Percentiles rank a stretch among this genome's conserved stretches.
Evolutionary conservation across 2,797 vertebrate genomes (phyloP).

Genomic region (Acomys russatus): DNA sequence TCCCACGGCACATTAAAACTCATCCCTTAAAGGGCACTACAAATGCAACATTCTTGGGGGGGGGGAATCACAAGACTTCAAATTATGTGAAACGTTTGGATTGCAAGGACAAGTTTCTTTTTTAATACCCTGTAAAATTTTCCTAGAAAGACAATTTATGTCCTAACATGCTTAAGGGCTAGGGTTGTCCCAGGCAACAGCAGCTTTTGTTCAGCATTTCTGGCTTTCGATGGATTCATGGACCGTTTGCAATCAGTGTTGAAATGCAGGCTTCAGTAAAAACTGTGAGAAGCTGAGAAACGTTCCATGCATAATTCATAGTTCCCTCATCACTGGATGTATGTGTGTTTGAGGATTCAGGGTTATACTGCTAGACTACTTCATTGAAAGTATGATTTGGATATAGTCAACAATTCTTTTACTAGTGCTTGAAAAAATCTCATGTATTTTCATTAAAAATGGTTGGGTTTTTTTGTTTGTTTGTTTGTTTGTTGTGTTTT

Average conservation of each 20-base stretch:
- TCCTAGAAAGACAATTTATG: slow-evolving; percentile 83
- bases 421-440: neutral
- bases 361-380: slow-evolving; percentile 67
- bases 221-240: slow-evolving; percentile 81
- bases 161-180: slow-evolving; percentile 77
- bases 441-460: slow-evolving; percentile 34
- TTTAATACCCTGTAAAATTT: slow-evolving; percentile 75
- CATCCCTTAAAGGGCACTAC: slow-evolving; percentile 59
- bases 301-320: slow-evolving; percentile 85
- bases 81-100: slow-evolving; percentile 80
- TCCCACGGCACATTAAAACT: slow-evolving; percentile 72
- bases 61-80: slow-evolving; percentile 70
- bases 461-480: neutral
- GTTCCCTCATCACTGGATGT: slow-evolving; percentile 68
- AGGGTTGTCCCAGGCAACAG: slow-evolving; percentile 79
- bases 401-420: slow-evolving; percentile 62
- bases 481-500: neutral
- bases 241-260: slow-evolving; percentile 82
- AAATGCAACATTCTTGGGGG: slow-evolving; percentile 68
- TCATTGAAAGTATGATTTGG: slow-evolving; percentile 61
- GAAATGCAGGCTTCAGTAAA: slow-evolving; percentile 84
- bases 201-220: slow-evolving; percentile 80
- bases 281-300: slow-evolving; percentile 85
- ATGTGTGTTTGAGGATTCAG: slow-evolving; percentile 65
- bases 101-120: slow-evolving; percentile 55